Percentiles rank a stretch among this genome's conserved stretches.
These are phyloP conservation scores for Melitaea cinxia DNA, from an alignment of 1,140 invertebrate genomes.

Conservation along the genomic window DNA sequence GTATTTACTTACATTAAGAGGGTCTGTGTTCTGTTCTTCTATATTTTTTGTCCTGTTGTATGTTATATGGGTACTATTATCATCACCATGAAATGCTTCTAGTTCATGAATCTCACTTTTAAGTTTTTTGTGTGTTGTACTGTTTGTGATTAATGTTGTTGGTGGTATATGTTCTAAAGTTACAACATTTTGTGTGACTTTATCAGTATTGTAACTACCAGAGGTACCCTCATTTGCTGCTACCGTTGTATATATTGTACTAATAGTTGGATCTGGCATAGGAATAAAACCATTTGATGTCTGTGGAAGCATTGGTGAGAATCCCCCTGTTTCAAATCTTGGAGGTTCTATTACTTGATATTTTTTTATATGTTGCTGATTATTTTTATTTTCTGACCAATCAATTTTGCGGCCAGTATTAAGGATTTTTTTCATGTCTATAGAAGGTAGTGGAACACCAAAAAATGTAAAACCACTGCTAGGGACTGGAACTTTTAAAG, in stretches of 20 bases:
- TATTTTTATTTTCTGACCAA: constrained; percentile 70
- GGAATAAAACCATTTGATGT: constrained; percentile 87
- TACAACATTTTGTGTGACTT: constrained; percentile 43
- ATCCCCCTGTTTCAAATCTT: constrained; percentile 87
- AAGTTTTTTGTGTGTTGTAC: constrained; percentile 62
- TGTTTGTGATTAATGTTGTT: constrained; percentile 48
- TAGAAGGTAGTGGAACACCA: constrained; percentile 88
- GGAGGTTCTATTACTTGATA: constrained; percentile 82
- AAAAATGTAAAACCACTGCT: constrained; percentile 89
- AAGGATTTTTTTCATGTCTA: constrained; percentile 87
- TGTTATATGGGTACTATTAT: constrained; percentile 67
- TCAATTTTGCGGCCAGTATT: constrained; percentile 79
- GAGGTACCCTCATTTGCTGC: constrained; percentile 28
- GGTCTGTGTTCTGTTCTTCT: constrained; percentile 65
- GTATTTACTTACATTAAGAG: constrained; percentile 63
- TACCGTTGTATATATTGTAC: constrained; percentile 18
- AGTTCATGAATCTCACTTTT: constrained; percentile 74
- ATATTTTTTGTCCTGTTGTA: constrained; percentile 74
- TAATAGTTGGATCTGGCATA: constrained; percentile 82
- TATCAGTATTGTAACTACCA: constrained; percentile 43
- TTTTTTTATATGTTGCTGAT: constrained; percentile 61
- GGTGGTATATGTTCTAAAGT: constrained; percentile 47
- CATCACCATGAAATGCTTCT: constrained; percentile 62
- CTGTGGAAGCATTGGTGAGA: constrained; percentile 86
- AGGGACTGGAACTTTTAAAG: constrained; percentile 63